Evolutionary conservation across 2,797 vertebrate genomes (phyloP).

Genomic region (Sciurus carolinensis): DNA sequence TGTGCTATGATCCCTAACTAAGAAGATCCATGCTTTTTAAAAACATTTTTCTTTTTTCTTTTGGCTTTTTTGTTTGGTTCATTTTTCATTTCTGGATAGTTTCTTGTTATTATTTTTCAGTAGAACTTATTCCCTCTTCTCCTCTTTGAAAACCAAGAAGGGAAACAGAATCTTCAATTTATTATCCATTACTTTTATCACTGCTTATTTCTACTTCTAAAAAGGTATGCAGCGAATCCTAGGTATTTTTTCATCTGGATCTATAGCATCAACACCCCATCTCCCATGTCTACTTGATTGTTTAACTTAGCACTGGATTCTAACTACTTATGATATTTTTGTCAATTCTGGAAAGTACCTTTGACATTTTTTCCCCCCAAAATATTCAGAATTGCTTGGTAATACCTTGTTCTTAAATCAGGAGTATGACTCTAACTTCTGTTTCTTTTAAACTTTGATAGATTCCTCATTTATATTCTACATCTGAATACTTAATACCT

Average conservation of each 20-base stretch:
- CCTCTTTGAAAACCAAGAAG: background rate
- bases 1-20: background rate
- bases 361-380: background rate
- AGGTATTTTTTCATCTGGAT: constrained; percentile 16
- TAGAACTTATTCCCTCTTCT: background rate
- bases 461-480: background rate
- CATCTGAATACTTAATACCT: background rate
- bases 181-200: background rate
- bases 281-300: background rate
- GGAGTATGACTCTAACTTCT: background rate
- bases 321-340: background rate
- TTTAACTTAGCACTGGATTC: background rate
- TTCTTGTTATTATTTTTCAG: background rate
- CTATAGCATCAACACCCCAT: background rate
- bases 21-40: background rate
- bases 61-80: background rate
- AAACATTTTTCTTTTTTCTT: too few relatives aligned
- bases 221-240: background rate
- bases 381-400: background rate
- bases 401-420: background rate
- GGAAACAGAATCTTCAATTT: background rate
- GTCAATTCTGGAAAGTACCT: background rate
- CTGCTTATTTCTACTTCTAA: background rate
- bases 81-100: background rate
- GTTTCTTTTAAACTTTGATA: constrained; percentile 14